A percentile compares a stretch with the other conserved stretches of the same genome.
Conservation (phyloP, 2,888 invertebrate genomes). For the Operophtera brumata region DNA sequence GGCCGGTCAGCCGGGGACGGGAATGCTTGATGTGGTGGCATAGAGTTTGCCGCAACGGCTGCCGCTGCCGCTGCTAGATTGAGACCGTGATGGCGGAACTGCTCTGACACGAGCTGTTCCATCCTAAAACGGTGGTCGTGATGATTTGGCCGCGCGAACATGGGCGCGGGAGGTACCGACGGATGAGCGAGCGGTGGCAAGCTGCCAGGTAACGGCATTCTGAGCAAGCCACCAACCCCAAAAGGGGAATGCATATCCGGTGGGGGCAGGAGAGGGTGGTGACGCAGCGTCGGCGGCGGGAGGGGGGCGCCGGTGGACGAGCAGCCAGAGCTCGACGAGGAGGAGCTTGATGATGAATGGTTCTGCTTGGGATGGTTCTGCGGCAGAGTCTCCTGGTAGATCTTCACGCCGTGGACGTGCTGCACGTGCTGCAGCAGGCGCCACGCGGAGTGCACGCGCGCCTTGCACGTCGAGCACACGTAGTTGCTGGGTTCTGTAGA, state of each 20-base stretch:
- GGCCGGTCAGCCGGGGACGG: constrained; percentile 82
- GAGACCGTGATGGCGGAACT: constrained; percentile 89
- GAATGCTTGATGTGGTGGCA: constrained; percentile 82
- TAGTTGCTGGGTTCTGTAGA: constrained; percentile 95
- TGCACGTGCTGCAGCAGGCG: constrained; percentile 96
- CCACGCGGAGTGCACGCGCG: constrained; percentile 96
- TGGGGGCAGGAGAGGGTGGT: constrained; percentile 85
- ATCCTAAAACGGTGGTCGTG: constrained; percentile 90
- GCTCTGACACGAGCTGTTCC: constrained; percentile 91
- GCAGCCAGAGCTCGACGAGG: constrained; percentile 80
- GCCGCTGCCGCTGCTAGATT: constrained; percentile 89
- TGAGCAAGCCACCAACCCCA: constrained; percentile 85
- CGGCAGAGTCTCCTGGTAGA: constrained; percentile 87
- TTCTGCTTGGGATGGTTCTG: constrained; percentile 74
- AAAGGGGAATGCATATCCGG: constrained; percentile 89
- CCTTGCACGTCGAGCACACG: constrained; percentile 96
- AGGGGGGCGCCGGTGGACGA: constrained; percentile 78
- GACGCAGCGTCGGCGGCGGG: constrained; percentile 83
- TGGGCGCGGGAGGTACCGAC: constrained; percentile 85
- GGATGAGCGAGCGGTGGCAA: constrained; percentile 83
- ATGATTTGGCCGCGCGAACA: constrained; percentile 88
- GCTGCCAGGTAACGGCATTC: constrained; percentile 86
- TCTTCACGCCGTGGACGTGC: constrained; percentile 95
- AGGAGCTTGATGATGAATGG: constrained; percentile 80
- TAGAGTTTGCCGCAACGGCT: constrained; percentile 83